A percentile compares a stretch with the other conserved stretches of the same genome.
Conservation (phyloP, 2,797 vertebrate genomes). For the Pachyuromys duprasi region DNA sequence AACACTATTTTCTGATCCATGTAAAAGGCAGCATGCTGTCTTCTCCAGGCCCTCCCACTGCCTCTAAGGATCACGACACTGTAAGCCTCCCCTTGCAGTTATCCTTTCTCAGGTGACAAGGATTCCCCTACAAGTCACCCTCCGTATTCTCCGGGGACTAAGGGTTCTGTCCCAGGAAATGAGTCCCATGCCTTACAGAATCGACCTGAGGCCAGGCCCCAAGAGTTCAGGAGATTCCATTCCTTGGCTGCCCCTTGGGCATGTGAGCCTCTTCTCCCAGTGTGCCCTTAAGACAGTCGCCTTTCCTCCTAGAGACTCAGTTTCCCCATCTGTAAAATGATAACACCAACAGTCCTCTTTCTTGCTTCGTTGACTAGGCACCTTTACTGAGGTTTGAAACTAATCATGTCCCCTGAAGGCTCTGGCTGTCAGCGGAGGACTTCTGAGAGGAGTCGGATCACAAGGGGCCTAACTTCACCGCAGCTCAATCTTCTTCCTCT, state of each 20-base stretch:
- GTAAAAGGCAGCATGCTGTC: neutral
- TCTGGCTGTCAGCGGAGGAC: neutral
- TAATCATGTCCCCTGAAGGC: neutral
- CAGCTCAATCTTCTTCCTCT: neutral
- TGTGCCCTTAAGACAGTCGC: neutral
- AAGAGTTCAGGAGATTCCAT: neutral
- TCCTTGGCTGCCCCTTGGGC: neutral
- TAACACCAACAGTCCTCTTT: neutral
- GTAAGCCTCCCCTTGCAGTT: neutral
- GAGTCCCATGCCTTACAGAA: neutral
- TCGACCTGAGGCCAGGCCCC: neutral
- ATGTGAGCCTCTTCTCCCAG: neutral
- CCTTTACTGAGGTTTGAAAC: neutral
- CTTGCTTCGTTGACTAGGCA: neutral
- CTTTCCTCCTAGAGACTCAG: neutral
- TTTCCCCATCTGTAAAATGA: neutral
- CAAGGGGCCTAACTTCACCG: neutral
- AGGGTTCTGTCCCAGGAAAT: neutral
- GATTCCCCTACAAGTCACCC: neutral
- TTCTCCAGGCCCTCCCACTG: neutral
- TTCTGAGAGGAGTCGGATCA: neutral
- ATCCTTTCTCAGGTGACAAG: neutral
- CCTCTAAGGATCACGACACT: neutral
- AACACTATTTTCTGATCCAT: neutral
- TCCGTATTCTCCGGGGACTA: neutral